Conservation (phyloP, 2,888 invertebrate genomes). For the Lomographa bimaculata region DNA sequence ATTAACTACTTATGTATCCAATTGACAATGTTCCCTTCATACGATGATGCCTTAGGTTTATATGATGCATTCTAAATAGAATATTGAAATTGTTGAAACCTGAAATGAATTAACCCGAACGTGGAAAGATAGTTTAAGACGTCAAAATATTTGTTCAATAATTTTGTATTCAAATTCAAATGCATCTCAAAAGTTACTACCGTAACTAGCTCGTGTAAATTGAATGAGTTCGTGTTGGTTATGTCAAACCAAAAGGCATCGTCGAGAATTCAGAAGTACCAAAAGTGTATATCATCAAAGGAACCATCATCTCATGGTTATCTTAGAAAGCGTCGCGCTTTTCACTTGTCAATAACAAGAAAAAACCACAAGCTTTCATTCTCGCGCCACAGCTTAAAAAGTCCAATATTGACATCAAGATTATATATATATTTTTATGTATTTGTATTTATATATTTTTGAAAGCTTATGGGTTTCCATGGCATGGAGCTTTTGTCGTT, state of each 20-base stretch:
- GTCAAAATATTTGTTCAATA: no score
- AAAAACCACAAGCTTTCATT: conserved; percentile 77
- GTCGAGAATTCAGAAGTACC: conserved; percentile 3
- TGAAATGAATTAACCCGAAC: no score
- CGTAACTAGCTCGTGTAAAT: no score
- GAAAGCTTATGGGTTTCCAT: conserved; percentile 78
- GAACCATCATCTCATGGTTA: conserved; percentile 23
- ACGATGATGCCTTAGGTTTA: conserved; percentile 16
- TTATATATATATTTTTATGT: conserved; percentile 27
- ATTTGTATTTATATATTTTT: conserved; percentile 37
- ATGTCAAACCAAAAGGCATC: no score
- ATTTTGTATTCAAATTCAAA: no score
- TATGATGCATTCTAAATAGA: no score
- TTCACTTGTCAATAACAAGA: conserved; percentile 27
- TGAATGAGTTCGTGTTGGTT: no score
- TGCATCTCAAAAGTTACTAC: no score
- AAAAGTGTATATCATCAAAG: conserved; percentile 4
- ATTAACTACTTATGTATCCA: conserved; percentile 10
- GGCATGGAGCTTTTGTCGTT: conserved; percentile 56
- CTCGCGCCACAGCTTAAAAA: conserved; percentile 50
- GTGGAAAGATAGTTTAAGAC: no score
- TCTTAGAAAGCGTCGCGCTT: conserved; percentile 31
- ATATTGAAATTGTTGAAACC: neutral
- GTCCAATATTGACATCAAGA: conserved; percentile 77
- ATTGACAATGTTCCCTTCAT: conserved; percentile 6